These are phyloP conservation scores for Calvadosia cruxmelitensis DNA, from an alignment of 30 jellyfish, hydroid and myxozoan genomes.

Conservation along the genomic window DNA sequence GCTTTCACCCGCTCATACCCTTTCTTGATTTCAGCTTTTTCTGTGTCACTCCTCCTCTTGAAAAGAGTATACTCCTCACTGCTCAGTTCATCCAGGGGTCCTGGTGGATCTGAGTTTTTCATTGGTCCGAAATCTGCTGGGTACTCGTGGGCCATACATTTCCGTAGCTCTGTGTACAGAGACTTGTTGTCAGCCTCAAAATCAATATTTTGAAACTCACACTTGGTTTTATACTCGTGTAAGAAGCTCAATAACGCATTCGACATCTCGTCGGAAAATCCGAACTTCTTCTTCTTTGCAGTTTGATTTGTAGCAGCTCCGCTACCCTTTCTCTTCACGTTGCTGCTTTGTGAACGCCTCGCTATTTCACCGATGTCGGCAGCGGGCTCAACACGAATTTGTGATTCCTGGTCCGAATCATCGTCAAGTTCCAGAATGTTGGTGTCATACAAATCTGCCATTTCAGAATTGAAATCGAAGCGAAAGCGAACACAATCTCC, in stretches of 20 bases:
- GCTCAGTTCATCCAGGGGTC: background rate
- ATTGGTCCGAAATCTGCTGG: conserved; percentile 14
- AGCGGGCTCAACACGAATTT: too few relatives aligned
- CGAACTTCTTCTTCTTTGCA: conserved; percentile 12
- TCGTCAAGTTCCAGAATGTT: too few relatives aligned
- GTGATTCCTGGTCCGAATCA: too few relatives aligned
- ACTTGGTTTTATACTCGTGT: conserved; percentile 1
- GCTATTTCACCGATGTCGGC: too few relatives aligned
- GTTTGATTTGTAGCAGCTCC: too few relatives aligned
- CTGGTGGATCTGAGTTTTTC: conserved; percentile 2
- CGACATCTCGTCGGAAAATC: conserved; percentile 13
- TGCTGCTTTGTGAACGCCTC: too few relatives aligned
- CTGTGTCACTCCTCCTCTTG: background rate
- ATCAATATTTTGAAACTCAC: conserved; percentile 10
- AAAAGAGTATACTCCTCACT: background rate
- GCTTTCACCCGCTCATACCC: conserved; percentile 50
- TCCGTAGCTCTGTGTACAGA: conserved; percentile 3
- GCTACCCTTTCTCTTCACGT: too few relatives aligned
- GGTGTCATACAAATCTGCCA: too few relatives aligned
- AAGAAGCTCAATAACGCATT: conserved; percentile 1
- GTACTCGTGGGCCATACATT: conserved; percentile 16
- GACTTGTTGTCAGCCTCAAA: conserved; percentile 11
- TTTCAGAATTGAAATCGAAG: too few relatives aligned
- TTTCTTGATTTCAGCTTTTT: background rate
- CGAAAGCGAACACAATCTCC: too few relatives aligned